Conservation (phyloP, 2,113 vertebrate species). For the Osmerus mordax region DNA sequence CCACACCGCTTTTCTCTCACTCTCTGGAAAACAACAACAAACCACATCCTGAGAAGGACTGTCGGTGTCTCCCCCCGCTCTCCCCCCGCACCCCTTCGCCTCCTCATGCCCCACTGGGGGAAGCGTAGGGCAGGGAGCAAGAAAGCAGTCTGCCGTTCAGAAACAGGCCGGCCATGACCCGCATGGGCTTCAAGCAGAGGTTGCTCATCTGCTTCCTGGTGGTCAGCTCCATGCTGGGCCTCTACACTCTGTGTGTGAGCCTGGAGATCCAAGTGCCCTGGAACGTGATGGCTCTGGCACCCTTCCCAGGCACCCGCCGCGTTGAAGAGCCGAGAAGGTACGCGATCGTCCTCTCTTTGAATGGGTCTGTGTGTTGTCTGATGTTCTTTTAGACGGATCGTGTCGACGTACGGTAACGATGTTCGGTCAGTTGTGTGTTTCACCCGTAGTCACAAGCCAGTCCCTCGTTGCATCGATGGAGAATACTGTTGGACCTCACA, state of each 20-base stretch:
- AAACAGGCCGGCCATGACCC: slow-evolving; percentile 2
- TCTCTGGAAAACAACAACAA: neutral
- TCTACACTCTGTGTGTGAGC: slow-evolving; percentile 50
- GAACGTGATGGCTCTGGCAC: neutral
- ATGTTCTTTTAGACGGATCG: too few relatives aligned
- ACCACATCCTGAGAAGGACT: neutral
- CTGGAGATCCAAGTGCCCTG: slow-evolving; percentile 11
- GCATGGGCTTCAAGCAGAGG: slow-evolving; percentile 21
- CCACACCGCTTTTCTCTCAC: neutral
- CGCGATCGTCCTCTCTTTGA: neutral
- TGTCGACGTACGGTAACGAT: too few relatives aligned
- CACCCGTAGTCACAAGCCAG: too few relatives aligned
- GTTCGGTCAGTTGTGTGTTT: too few relatives aligned
- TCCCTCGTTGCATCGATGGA: too few relatives aligned
- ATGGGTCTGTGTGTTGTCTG: too few relatives aligned
- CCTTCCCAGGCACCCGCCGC: fast-evolving
- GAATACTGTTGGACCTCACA: too few relatives aligned
- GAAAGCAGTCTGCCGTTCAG: neutral
- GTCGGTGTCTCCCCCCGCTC: neutral
- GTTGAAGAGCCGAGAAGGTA: slow-evolving; percentile 7
- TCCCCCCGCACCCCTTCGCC: neutral
- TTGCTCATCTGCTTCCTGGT: slow-evolving; percentile 32
- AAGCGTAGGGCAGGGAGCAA: slow-evolving; percentile 3
- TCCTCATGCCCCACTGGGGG: slow-evolving; percentile 24
- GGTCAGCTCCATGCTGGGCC: slow-evolving; percentile 16